phyloP scores from a whole-genome alignment of 2,888 invertebrate genomes.

The Agriotes lineatus region DNA sequence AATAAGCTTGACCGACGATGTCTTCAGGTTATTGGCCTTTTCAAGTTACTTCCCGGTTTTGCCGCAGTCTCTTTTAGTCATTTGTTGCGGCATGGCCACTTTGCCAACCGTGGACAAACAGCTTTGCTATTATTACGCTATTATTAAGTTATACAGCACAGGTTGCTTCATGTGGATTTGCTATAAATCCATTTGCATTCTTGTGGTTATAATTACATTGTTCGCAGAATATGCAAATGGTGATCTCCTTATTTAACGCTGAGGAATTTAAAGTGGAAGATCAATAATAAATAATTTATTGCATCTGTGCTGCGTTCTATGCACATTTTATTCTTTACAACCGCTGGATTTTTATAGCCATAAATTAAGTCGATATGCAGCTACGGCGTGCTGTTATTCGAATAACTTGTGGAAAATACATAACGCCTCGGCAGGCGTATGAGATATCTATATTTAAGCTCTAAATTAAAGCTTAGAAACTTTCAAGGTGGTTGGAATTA shows the following conservation, averaged over 20 bases:
- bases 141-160: constrained; percentile 25
- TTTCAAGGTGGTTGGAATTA: neutral
- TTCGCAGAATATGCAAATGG: constrained; percentile 5
- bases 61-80: constrained; percentile 55
- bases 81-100: constrained; percentile 58
- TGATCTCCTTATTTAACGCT: constrained; percentile 7
- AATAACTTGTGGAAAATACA: no score
- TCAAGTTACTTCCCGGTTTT: constrained; percentile 59
- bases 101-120: constrained; percentile 58
- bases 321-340: neutral
- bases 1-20: constrained; percentile 58
- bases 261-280: neutral
- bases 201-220: constrained; percentile 12
- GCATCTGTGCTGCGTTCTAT: neutral
- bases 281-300: constrained; percentile 15
- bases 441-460: neutral
- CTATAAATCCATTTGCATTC: constrained; percentile 13
- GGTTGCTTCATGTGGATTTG: neutral
- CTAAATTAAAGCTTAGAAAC: neutral
- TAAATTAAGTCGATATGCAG: neutral
- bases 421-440: no score
- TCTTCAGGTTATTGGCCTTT: constrained; percentile 60
- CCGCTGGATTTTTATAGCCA: neutral
- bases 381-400: neutral
- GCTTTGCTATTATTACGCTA: constrained; percentile 54